Conservation (phyloP, 1,140 invertebrate genomes). For the Mercenaria mercenaria region DNA sequence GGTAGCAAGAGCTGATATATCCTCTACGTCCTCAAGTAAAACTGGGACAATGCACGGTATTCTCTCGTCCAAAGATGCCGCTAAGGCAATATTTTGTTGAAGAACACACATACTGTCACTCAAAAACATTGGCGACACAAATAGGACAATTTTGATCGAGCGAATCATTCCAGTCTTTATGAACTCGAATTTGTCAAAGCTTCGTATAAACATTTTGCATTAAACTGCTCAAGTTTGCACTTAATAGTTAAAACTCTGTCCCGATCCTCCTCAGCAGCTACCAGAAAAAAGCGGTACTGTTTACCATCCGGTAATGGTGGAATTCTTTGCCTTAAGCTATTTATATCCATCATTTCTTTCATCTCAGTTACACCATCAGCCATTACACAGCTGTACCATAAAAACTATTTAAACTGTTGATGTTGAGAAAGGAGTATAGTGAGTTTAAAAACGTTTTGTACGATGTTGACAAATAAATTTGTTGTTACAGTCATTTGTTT, state of each 20-base stretch:
- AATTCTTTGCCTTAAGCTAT: too few relatives aligned
- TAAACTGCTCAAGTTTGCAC: background rate
- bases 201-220: background rate
- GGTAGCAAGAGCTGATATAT: background rate
- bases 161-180: background rate
- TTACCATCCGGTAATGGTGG: background rate
- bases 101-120: background rate
- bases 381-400: too few relatives aligned
- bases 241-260: background rate
- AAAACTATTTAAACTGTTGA: too few relatives aligned
- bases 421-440: too few relatives aligned
- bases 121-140: background rate
- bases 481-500: too few relatives aligned
- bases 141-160: background rate
- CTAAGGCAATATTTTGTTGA: background rate
- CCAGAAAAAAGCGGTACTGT: background rate
- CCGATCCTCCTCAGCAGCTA: background rate
- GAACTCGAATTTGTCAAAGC: background rate
- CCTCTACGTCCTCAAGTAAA: background rate
- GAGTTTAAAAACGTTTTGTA: too few relatives aligned
- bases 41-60: background rate
- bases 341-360: too few relatives aligned
- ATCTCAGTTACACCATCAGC: too few relatives aligned
- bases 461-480: too few relatives aligned
- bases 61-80: background rate